Evolutionary conservation across 2,113 vertebrate species (phyloP).

Genomic region (Sitta europaea): DNA sequence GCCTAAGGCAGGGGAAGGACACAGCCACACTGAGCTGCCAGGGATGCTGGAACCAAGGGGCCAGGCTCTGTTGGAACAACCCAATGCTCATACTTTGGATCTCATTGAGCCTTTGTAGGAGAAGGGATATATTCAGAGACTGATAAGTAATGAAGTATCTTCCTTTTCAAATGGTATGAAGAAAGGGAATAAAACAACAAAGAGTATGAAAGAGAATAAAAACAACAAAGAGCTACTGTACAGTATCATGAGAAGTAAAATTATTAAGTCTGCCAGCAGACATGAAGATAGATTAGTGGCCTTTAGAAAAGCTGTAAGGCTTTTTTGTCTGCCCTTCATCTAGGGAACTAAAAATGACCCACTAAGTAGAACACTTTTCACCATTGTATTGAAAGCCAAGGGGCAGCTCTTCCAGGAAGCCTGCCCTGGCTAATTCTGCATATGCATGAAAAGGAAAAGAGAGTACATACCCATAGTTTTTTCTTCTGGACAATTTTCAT

Average conservation of each 20-base stretch:
- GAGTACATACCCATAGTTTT: conserved; percentile 62
- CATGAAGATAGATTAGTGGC: background rate
- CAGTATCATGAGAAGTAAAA: background rate
- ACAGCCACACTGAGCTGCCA: background rate
- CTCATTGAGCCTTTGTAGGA: background rate
- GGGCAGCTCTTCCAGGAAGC: background rate
- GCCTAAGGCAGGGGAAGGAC: background rate
- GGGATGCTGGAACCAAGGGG: background rate
- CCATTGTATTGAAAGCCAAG: background rate
- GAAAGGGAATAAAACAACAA: conserved; percentile 11
- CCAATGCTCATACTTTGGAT: background rate
- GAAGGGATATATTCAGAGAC: background rate
- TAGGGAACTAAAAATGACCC: background rate
- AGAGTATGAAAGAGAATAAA: background rate
- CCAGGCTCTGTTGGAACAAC: background rate
- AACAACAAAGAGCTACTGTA: conserved; percentile 40
- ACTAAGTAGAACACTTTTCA: background rate
- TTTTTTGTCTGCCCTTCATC: background rate
- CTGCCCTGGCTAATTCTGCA: background rate
- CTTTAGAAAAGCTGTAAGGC: conserved; percentile 27
- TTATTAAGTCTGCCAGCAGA: background rate
- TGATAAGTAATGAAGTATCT: background rate
- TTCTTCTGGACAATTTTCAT: conserved; percentile 84
- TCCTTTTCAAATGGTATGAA: conserved; percentile 5
- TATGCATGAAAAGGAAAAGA: background rate